These are phyloP conservation scores for Diacarnus erythraeanus DNA, from an alignment of 37 sponge, comb jelly and placozoan genomes.

Conservation along the genomic window DNA sequence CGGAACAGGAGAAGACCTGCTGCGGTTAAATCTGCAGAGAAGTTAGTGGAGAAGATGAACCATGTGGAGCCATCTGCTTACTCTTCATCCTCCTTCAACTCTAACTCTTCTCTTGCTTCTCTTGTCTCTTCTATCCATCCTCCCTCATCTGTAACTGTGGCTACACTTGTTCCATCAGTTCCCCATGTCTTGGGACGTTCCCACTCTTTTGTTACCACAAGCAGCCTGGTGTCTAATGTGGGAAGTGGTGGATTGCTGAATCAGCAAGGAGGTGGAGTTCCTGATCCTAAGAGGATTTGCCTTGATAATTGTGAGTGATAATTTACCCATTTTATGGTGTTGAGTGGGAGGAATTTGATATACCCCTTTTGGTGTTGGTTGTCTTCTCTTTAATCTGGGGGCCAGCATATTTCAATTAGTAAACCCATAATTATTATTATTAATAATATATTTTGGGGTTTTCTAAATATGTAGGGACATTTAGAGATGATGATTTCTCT, in stretches of 20 bases:
- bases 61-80: neutral
- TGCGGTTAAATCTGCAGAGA: constrained; percentile 39
- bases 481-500: too few relatives aligned
- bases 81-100: neutral
- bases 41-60: constrained; percentile 27
- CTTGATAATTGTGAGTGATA: neutral
- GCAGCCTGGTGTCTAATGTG: neutral
- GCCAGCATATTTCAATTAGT: too few relatives aligned
- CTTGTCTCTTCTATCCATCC: neutral
- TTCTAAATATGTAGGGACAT: too few relatives aligned
- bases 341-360: neutral
- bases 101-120: neutral
- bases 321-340: neutral
- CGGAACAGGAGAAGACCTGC: constrained; percentile 78
- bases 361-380: too few relatives aligned
- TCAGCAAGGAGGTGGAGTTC: neutral
- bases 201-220: neutral
- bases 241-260: neutral
- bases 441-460: too few relatives aligned
- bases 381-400: too few relatives aligned
- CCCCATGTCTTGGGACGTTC: neutral
- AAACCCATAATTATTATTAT: too few relatives aligned
- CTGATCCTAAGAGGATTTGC: constrained; percentile 12
- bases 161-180: neutral
- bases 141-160: neutral